Percentiles rank a stretch among this genome's conserved stretches.
Conservation (phyloP, 2,888 invertebrate species). For the Cybosia mesomella region DNA sequence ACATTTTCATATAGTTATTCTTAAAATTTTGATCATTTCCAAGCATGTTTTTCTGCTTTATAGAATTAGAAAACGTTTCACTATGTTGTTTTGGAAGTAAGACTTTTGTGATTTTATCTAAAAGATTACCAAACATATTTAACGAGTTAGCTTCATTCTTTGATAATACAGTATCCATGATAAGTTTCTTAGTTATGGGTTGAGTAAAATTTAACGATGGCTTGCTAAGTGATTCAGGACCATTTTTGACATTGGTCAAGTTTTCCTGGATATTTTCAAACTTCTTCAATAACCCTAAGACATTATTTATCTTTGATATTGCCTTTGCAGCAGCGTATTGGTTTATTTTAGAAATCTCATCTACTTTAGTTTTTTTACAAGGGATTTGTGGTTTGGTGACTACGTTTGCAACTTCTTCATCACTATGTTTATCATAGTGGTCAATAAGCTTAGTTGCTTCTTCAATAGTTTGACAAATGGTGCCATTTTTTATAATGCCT, state of each 20-base stretch:
- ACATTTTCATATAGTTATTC: constrained; percentile 58
- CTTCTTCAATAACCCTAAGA: constrained; percentile 69
- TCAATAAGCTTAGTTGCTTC: constrained; percentile 47
- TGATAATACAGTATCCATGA: constrained; percentile 31
- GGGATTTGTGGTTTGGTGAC: not conserved
- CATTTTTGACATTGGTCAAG: constrained; percentile 55
- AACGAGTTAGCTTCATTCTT: constrained; percentile 58
- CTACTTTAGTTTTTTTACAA: constrained; percentile 28
- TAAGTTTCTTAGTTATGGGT: not conserved
- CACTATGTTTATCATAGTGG: constrained; percentile 21
- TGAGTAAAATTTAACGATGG: not conserved
- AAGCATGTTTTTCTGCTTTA: constrained; percentile 59
- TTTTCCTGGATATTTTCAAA: constrained; percentile 67
- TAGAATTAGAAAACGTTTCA: constrained; percentile 57
- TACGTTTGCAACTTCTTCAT: constrained; percentile 4
- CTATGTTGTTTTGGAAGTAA: constrained; percentile 65
- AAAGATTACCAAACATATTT: constrained; percentile 68
- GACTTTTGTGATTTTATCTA: constrained; percentile 74
- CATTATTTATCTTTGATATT: constrained; percentile 67
- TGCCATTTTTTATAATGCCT: constrained; percentile 63
- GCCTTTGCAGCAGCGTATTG: constrained; percentile 52
- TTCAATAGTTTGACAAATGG: constrained; percentile 69
- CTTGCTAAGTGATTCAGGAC: constrained; percentile 15
- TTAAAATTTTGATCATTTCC: constrained; percentile 50
- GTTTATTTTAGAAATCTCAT: constrained; percentile 23